Conservation (phyloP, 92 coral and sea anemone genomes). For the Zoanthus sociatus region DNA sequence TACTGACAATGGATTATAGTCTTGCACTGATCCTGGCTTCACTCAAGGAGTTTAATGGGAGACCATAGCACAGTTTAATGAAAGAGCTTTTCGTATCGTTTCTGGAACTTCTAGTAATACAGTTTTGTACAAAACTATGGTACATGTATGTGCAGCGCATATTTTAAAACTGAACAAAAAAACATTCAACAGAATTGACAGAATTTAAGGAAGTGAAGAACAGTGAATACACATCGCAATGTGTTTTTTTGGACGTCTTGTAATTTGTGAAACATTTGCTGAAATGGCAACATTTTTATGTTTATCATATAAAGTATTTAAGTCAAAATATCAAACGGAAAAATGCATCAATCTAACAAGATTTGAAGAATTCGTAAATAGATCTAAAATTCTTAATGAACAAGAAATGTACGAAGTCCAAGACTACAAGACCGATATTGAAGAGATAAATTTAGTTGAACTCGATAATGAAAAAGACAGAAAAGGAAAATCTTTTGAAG, state of each 20-base stretch:
- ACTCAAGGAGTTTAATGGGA: slow-evolving; percentile 19
- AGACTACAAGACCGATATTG: background rate
- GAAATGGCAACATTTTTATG: background rate
- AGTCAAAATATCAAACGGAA: background rate
- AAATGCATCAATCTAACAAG: background rate
- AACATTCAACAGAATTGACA: slow-evolving; percentile 18
- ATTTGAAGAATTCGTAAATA: background rate
- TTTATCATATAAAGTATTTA: background rate
- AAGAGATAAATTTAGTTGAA: background rate
- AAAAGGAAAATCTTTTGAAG: background rate
- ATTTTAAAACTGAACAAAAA: background rate
- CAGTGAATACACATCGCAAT: slow-evolving; percentile 35
- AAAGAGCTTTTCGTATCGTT: slow-evolving; percentile 2
- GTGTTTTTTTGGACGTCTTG: slow-evolving; percentile 46
- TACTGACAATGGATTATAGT: background rate
- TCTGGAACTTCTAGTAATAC: background rate
- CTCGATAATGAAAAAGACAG: background rate
- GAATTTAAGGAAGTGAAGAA: slow-evolving; percentile 6
- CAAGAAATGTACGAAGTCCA: background rate
- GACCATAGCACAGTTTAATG: no score
- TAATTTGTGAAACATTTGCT: background rate
- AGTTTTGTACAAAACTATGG: background rate
- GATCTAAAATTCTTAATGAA: background rate
- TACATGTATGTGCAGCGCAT: background rate
- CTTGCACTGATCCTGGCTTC: slow-evolving; percentile 30